Base-by-base conservation (phyloP, 2,888 invertebrate genomes). In the Drosophila gaucha region DNA sequence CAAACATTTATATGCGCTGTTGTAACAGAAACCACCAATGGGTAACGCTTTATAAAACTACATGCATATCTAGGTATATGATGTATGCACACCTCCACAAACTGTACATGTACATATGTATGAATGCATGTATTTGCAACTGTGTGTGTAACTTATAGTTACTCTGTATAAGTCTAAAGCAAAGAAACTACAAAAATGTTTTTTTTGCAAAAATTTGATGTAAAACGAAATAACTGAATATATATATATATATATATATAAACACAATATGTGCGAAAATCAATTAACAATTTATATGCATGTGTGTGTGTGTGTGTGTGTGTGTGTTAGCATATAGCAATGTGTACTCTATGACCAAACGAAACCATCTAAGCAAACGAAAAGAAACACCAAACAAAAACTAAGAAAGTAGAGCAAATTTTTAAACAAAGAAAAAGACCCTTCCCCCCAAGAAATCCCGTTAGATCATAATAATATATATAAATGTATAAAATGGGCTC, bases 21-120 rank as follows among this genome's bases (percentile, higher is more conserved):
- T 86, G 90, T 87, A 90, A 91, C 90, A 84, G 90, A 85, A 90
- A 90, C 91, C 89, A 91, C 91, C 90, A 90, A 91, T 83, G 90
- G 89, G 74, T 80, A 89, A 90, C 84, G 88, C 89, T 89, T 90
- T 91, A 88, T 87, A 86, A 84, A 86, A 75, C 22, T 26, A 20
- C 47, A 36, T 56, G 67, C 58, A 36, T 54, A 55, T 56, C 26
- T 31, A 39, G 41, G 24, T 56, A 60, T 60, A 39, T 57, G 43
- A 24, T 41, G 12, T 24, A 18, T 26, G 33, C 31, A 54, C 31
- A 50, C 26, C 35, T n/a, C 5, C 12, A 64, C 5, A 16, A 18
- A 9, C 18, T 24, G 31, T 24, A 57, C 47, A 26, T 35, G 26
- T 55, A 18, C 16, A 14, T 54, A 26, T 41, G 18, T 35, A 35